Evolutionary conservation across 2,113 vertebrate genomes (phyloP).

Genomic region (Thalassarche chlororhynchos): DNA sequence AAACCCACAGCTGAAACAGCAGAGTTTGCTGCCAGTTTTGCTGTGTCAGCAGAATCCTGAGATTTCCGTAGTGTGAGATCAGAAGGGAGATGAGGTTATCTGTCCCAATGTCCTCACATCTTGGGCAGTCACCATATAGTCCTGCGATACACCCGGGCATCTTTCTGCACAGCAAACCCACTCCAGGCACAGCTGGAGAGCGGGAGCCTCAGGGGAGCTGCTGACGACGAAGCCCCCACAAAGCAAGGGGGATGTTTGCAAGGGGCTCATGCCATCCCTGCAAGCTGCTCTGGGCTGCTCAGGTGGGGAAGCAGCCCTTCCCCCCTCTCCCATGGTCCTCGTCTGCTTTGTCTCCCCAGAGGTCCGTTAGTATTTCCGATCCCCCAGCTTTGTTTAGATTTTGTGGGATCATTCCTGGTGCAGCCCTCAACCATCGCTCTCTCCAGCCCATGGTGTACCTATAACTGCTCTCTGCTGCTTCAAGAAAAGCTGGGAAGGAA

Average conservation of each 20-base stretch:
- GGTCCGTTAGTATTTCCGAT: not conserved
- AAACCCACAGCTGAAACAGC: not conserved
- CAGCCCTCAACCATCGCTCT: accelerated
- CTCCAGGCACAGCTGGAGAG: not conserved
- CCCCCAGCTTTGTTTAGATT: not conserved
- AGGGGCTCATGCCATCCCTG: not conserved
- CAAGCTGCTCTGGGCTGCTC: not conserved
- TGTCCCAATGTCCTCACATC: not conserved
- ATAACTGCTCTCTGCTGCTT: not conserved
- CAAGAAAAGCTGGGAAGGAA: not conserved
- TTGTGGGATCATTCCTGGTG: not conserved
- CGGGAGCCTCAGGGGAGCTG: not conserved
- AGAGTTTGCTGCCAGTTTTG: not conserved
- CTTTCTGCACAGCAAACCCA: not conserved
- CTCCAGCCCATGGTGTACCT: not conserved
- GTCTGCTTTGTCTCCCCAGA: not conserved
- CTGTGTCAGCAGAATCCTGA: not conserved
- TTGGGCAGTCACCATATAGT: not conserved
- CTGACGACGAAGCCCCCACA: accelerated
- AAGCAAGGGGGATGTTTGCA: not conserved
- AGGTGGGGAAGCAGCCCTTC: not conserved
- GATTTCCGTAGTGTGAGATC: not conserved
- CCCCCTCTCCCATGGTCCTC: not conserved
- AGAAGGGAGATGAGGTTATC: not conserved
- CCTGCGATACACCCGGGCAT: not conserved